Base-by-base conservation (phyloP, 35 echinoderm and acorn worm species). In the Ptychodera flava region DNA sequence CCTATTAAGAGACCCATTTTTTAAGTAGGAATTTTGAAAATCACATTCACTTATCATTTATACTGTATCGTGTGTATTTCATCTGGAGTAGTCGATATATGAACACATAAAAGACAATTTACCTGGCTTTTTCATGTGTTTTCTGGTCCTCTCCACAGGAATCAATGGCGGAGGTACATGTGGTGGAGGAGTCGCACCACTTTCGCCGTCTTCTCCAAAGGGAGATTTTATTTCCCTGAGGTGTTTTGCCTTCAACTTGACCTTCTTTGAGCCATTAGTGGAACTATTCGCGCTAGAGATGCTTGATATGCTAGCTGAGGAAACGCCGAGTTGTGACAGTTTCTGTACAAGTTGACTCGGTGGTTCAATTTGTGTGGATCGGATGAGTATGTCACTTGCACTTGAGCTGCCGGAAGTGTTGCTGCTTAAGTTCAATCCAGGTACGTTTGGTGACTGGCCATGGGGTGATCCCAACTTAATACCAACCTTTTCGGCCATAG, bases 221-320 rank as follows among this genome's bases (percentile, higher is more conserved):
- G 96, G 96, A 38, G 92, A 94, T 64, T 52, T 81, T 33, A 88
- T 92, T 38, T 99, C 96, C 79, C 83, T 90, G 0, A 99, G 88
- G 53, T 90, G 91, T 78, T 99, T 99, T 16, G 92, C 90, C 76
- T 99, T 99, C 78, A 99, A 90, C 33, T 90, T 79, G 28, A 99
- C 92, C 38, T 90, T 82, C 31, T 90, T 87, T n/a, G 95, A 94
- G 1, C 89, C 87, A 64, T 22, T 22, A 12, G 22, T 22, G 45
- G 45, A 64, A 22, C 45, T 64, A 64, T 64, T 64, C 22, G 45
- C 6, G 45, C 45, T 64, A 22, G 45, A 64, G 6, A 64, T 89
- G 36, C 89, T 89, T 31, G 88, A 89, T 16, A 86, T 83, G 76
- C 93, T 94, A 22, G 86, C 86, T 30, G 78, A 77, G 30, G 87